Evolutionary conservation across 2,797 vertebrate genomes (phyloP), one percentile per base, ranked within the genome.

Genomic region (Paedocypris micromegethes): DNA sequence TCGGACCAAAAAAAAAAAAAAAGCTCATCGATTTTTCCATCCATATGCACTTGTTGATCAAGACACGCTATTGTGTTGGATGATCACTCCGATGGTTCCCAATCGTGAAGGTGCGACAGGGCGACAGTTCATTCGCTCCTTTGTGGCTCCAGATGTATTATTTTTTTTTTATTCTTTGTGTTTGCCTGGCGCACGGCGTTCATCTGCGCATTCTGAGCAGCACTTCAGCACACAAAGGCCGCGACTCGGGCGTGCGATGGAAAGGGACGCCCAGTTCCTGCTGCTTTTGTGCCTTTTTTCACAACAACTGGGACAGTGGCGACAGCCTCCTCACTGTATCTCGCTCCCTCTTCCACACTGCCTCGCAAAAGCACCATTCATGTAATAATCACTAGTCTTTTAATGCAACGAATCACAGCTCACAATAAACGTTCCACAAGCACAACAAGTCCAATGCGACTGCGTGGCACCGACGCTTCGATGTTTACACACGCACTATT

Each of bases 1-100:
- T 23, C 23, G 23, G 23, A 23, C 1, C 84, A 80, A 87, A 88
- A 87, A 87, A 90, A 87, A 86, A 88, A 88, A 88, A 87, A 85
- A 83, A 88, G 85, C 83, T 81, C 83, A 88, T 89, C 75, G 87
- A 90, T 89, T 86, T 83, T 81, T 79, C 77, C 83, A 80, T 83
- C 77, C 83, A 74, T 83, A 83, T 69, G 77, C 83, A 85, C 81
- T 82, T 75, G 83, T 85, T 85, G 87, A 84, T 81, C 75, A 74
- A 77, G 83, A 84, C 80, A 72, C 86, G 85, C 82, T 75, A 73
- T 79, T 83, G 83, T 74, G 64, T 53, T 7, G 9, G 51, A 77
- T 37, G 41, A 63, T 60, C 63, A 58, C 23, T 4, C 47, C 64
- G 44, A 62, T 78, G 58, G 56, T 48, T 79, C 81, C 78, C 70